Evolutionary conservation across 1,140 invertebrate species (phyloP).

Genomic region (Neelides sp.): DNA sequence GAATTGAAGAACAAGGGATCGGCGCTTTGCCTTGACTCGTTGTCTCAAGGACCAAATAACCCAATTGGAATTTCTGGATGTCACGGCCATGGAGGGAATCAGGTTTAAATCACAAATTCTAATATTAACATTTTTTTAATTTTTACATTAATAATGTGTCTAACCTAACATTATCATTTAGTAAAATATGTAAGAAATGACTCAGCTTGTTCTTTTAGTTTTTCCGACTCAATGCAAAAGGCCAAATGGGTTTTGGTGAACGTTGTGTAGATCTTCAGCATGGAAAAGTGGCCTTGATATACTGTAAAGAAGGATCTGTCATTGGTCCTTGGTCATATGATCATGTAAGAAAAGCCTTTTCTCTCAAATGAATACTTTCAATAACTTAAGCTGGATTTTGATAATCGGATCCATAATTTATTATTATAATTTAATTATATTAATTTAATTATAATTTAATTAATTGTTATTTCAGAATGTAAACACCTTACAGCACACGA

Average conservation of each 20-base stretch:
- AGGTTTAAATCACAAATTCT: no score
- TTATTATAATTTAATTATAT: neutral
- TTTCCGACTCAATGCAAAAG: constrained; percentile 45
- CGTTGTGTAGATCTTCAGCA: constrained; percentile 41
- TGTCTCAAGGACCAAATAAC: constrained; percentile 40
- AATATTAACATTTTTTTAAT: no score
- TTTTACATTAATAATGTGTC: neutral
- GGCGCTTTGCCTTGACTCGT: constrained; percentile 41
- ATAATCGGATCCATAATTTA: neutral
- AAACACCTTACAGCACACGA: constrained; percentile 58
- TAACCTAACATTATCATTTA: constrained; percentile 9
- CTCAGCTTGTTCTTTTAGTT: constrained; percentile 37
- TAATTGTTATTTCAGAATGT: constrained; percentile 41
- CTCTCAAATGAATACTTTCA: constrained; percentile 11
- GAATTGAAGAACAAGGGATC: constrained; percentile 38
- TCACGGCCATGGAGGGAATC: constrained; percentile 48
- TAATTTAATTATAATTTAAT: constrained; percentile 7
- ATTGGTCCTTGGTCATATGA: constrained; percentile 84
- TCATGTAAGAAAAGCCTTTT: constrained; percentile 39
- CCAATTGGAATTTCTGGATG: constrained; percentile 41
- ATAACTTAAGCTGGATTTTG: constrained; percentile 5
- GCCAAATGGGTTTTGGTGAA: constrained; percentile 47
- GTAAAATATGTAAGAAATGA: no score
- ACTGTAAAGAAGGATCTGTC: constrained; percentile 60
- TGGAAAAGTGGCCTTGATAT: constrained; percentile 36